Evolutionary conservation across 2,888 invertebrate genomes (phyloP).

Genomic region (Tanytarsus gracilentus): DNA sequence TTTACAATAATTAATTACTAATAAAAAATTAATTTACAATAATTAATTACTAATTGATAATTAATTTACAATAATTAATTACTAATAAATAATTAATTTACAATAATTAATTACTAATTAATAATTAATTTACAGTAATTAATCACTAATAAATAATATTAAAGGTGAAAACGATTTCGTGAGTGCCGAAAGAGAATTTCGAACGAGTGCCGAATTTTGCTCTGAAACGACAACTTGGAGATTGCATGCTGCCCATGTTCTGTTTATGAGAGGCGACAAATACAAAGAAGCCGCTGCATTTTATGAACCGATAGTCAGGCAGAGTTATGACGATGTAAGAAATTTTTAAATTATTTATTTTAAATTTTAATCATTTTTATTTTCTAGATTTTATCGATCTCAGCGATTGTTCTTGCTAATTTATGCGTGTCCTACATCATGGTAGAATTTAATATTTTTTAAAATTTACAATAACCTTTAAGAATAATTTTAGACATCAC

Average conservation of each 20-base stretch:
- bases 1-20: no score
- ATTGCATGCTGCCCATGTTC: conserved; percentile 94
- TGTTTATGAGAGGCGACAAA: conserved; percentile 99
- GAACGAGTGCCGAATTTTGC: conserved; percentile 95
- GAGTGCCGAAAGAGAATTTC: conserved; percentile 93
- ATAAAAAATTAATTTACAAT: no score
- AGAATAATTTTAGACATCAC: no score
- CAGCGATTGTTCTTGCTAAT: conserved; percentile 97
- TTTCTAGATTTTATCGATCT: conserved; percentile 75
- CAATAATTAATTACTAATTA: no score
- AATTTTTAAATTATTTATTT: neutral
- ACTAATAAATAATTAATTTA: no score
- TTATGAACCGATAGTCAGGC: conserved; percentile 95
- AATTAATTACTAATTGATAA: no score
- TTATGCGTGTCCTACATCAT: conserved; percentile 98
- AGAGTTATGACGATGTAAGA: conserved; percentile 75
- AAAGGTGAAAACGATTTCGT: conserved; percentile 85
- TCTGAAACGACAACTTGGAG: conserved; percentile 96
- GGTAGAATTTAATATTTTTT: no score
- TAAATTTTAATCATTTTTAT: conserved; percentile 20
- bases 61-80: no score
- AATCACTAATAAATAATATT: no score
- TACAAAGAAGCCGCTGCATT: conserved; percentile 97
- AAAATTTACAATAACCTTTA: no score
- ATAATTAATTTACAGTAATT: no score